These are phyloP conservation scores for Cyclophora albipunctata DNA, from an alignment of 2,888 invertebrate genomes.

Conservation along the genomic window DNA sequence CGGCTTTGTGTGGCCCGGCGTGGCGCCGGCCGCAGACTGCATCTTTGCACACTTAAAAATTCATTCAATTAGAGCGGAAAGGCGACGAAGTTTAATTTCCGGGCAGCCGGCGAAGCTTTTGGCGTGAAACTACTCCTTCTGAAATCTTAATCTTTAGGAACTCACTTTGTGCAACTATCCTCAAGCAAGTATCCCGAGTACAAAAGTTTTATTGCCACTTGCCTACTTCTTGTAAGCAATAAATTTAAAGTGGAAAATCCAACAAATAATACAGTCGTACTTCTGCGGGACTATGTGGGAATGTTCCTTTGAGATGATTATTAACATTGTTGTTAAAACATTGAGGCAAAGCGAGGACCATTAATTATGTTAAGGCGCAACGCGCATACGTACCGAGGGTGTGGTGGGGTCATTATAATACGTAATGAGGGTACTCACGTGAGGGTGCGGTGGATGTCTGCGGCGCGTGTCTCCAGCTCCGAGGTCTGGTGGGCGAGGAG, in stretches of 20 bases:
- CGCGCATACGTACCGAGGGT: conserved; percentile 64
- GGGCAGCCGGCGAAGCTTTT: conserved; percentile 42
- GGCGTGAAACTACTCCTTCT: conserved; percentile 48
- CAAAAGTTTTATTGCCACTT: conserved; percentile 10
- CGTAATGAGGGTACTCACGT: conserved; percentile 74
- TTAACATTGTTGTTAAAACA: no score
- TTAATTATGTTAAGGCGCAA: no score
- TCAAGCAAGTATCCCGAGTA: conserved; percentile 8
- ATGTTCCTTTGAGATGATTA: no score
- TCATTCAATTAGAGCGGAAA: conserved; percentile 66
- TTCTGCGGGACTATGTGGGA: no score
- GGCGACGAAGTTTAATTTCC: conserved; percentile 64
- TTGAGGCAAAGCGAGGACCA: no score
- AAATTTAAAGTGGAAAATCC: not conserved
- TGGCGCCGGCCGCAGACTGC: conserved; percentile 48
- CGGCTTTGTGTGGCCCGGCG: conserved; percentile 47
- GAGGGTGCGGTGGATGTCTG: conserved; percentile 91
- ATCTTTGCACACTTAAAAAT: conserved; percentile 69
- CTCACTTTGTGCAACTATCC: conserved; percentile 34
- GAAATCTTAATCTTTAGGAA: conserved; percentile 52
- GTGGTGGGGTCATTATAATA: conserved; percentile 74
- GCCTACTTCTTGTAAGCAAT: not conserved
- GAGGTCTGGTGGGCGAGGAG: conserved; percentile 94
- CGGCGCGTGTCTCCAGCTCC: conserved; percentile 90
- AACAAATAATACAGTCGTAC: no score